Evolutionary conservation across 2,797 vertebrate genomes (phyloP).

Genomic region (Thripadectes ignobilis): DNA sequence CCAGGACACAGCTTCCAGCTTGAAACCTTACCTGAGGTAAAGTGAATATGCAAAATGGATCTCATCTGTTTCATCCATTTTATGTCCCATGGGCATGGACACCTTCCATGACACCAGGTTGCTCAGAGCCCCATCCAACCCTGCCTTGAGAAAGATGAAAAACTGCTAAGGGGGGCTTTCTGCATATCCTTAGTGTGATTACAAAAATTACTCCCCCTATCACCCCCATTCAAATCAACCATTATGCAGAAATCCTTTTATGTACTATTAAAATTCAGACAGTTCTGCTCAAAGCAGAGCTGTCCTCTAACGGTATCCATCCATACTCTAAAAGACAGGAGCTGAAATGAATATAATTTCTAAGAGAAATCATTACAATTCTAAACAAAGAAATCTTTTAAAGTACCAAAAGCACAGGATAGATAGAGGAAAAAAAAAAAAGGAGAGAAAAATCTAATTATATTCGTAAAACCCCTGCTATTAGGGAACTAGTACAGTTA

Average conservation of each 20-base stretch:
- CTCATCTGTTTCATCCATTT: neutral
- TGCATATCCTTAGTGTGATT: neutral
- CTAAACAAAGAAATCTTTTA: slow-evolving; percentile 51
- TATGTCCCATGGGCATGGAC: neutral
- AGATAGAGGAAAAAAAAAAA: neutral
- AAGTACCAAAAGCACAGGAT: neutral
- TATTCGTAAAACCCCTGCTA: neutral
- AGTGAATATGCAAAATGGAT: neutral
- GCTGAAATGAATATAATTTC: slow-evolving; percentile 43
- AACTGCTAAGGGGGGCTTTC: neutral
- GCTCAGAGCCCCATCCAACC: neutral
- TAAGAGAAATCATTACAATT: slow-evolving; percentile 49
- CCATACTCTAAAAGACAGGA: slow-evolving; percentile 35
- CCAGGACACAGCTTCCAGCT: neutral
- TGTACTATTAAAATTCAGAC: slow-evolving; percentile 41
- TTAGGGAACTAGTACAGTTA: neutral
- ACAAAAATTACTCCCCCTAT: neutral
- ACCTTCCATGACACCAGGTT: neutral
- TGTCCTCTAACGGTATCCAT: slow-evolving; percentile 4
- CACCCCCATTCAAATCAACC: neutral
- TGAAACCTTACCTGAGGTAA: neutral
- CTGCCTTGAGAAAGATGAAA: neutral
- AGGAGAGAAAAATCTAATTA: slow-evolving; percentile 30
- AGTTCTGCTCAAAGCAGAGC: neutral
- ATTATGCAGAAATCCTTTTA: slow-evolving; percentile 49